phyloP scores from a whole-genome alignment of 2,113 vertebrate genomes.

The Tachysurus vachellii region DNA sequence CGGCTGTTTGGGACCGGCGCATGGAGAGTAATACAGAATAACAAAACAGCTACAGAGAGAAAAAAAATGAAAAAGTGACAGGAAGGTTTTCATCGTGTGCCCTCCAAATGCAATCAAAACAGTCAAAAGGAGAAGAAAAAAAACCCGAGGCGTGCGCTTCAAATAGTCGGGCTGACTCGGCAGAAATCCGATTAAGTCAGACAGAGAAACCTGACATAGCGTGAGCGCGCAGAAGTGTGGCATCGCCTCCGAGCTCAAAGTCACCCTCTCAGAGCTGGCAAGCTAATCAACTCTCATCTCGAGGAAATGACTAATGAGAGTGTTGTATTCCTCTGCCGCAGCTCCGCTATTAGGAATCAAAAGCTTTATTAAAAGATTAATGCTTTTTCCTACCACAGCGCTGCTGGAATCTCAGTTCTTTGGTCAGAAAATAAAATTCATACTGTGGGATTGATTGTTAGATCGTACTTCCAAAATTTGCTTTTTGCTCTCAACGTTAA shows the following conservation, averaged over 20 bases:
- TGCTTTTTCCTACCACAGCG: background rate
- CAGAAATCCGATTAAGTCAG: constrained; percentile 58
- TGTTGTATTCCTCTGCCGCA: background rate
- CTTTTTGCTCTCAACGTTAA: too few species aligned
- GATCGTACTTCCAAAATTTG: too few species aligned
- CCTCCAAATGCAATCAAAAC: constrained; percentile 61
- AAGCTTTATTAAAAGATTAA: background rate
- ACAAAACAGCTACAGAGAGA: constrained; percentile 14
- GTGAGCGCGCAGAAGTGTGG: constrained; percentile 43
- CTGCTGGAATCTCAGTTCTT: background rate
- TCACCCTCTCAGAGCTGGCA: constrained; percentile 46
- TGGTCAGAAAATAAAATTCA: background rate
- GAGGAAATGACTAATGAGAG: background rate
- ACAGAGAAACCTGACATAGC: constrained; percentile 57
- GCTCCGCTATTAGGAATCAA: background rate
- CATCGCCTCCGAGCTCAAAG: constrained; percentile 47
- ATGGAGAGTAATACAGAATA: constrained; percentile 28
- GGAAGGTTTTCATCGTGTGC: constrained; percentile 36
- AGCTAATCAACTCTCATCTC: background rate
- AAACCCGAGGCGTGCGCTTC: constrained; percentile 39
- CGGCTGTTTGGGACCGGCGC: constrained; percentile 37
- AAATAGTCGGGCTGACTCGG: constrained; percentile 57
- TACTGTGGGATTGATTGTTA: too few species aligned
- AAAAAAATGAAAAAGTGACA: background rate
- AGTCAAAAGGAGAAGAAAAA: constrained; percentile 49